Base-by-base conservation (phyloP, 2,113 vertebrate species). In the Malurus melanocephalus region DNA sequence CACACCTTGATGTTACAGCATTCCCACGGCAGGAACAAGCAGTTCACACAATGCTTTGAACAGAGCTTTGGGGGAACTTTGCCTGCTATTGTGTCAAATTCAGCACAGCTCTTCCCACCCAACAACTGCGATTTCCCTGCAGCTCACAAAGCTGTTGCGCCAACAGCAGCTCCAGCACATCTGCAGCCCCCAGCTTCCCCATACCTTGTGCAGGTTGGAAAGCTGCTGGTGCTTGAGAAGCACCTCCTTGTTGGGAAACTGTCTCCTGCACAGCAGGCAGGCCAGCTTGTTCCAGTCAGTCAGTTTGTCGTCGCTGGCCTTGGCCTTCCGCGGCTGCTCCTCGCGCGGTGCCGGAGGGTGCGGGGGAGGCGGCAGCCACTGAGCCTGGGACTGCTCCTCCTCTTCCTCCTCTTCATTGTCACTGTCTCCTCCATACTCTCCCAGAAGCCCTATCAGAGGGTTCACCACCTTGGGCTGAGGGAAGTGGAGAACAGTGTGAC, bases 201-300 rank as follows among this genome's bases (percentile, higher is more conserved):
- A 22, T 97, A 99, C 99, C 98, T 99, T 99, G 96, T 99, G 99
- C 72, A 99, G 97, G 89, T 99, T 99, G 22, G 99, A 99, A 35
- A 99, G 99, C 96, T 99, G 99, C 94, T 99, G 99, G 95, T 99
- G 99, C 93, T 99, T 98, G 87, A 99, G 95, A 60, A 99, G 96
- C 72, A 98, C 98, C 56, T 99, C 99, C 95, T 99, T 99, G 95
- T 98, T 99, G 92, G 99, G 98, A 80, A 99, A 99, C 94, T 99
- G 99, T 77, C 99, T 98, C 96, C 99, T 97, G 96, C 99, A 99
- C 16, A 99, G 97, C 92, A 99, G 97, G 80, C 99, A 99, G 74
- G 99, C 99, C 97, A 99, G 98, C 95, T 99, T 99, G 94, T 98
- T 99, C 99, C 99, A 99, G 97, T 99, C 99, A 1, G 99, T 99